Evolutionary conservation across 1,140 invertebrate genomes (phyloP).

Genomic region (Drosophila orena): DNA sequence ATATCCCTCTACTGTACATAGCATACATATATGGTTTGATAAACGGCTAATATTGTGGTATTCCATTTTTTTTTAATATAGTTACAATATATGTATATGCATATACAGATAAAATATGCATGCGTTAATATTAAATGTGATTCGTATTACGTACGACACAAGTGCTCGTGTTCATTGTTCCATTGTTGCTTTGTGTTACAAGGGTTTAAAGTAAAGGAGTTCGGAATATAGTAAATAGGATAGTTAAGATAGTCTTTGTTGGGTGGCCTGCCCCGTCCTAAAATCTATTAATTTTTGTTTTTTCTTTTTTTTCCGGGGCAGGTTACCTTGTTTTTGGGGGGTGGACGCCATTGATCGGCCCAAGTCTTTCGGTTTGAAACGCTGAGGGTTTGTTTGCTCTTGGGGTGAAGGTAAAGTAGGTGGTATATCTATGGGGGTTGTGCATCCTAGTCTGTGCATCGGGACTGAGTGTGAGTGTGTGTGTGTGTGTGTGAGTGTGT

Average conservation of each 20-base stretch:
- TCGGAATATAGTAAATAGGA: conserved; percentile 3
- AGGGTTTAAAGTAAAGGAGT: background rate
- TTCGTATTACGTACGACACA: background rate
- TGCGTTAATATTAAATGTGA: background rate
- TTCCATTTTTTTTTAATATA: background rate
- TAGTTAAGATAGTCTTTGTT: conserved; percentile 28
- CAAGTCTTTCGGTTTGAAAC: conserved; percentile 46
- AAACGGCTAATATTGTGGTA: conserved; percentile 12
- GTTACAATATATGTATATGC: background rate
- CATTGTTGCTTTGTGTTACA: conserved; percentile 3
- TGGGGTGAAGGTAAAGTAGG: conserved; percentile 8
- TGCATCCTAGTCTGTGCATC: conserved; percentile 60
- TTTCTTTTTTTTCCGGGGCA: background rate
- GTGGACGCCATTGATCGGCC: conserved; percentile 9
- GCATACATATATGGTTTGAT: conserved; percentile 12
- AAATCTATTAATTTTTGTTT: background rate
- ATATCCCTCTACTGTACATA: conserved; percentile 20
- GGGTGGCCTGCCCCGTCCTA: conserved; percentile 5
- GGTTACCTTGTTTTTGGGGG: conserved; percentile 8
- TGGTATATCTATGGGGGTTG: conserved; percentile 51
- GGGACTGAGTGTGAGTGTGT: conserved; percentile 42
- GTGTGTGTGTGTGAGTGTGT: conserved; percentile 18
- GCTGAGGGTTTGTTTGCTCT: conserved; percentile 10
- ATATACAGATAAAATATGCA: conserved; percentile 8
- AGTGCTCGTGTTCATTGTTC: conserved; percentile 3